Evolutionary conservation across 2,797 vertebrate species (phyloP).

Genomic region (Squalus acanthias): DNA sequence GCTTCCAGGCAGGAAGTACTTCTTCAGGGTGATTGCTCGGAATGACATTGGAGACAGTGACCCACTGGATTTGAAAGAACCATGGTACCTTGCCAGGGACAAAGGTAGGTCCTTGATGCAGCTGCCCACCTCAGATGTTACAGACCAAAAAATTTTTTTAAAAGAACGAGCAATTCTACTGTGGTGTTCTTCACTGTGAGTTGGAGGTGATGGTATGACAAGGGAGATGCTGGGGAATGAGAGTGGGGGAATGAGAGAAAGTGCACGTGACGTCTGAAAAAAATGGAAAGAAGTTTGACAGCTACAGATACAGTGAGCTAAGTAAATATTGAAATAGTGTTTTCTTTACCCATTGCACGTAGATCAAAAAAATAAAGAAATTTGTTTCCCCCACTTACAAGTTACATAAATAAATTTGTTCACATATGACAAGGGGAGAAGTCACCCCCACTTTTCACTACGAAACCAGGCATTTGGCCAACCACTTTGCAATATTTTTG

Average conservation of each 20-base stretch:
- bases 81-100: conserved; percentile 55
- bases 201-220: background rate
- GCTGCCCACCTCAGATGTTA: background rate
- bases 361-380: background rate
- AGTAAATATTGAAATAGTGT: background rate
- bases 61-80: conserved; percentile 57
- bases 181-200: background rate
- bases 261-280: background rate
- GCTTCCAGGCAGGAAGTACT: conserved; percentile 60
- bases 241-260: background rate
- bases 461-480: background rate
- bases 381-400: background rate
- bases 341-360: background rate
- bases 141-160: background rate
- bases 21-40: conserved; percentile 56
- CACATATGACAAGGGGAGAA: background rate
- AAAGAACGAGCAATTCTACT: background rate
- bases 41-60: conserved; percentile 55
- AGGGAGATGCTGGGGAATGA: background rate
- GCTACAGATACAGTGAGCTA: background rate
- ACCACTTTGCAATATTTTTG: background rate
- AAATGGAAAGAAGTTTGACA: background rate
- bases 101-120: conserved; percentile 41
- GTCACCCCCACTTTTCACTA: background rate
- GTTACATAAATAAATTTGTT: background rate